Percentiles rank a stretch among this genome's conserved stretches.
Conservation (phyloP, 1,140 invertebrate genomes). For the Pseudomyrmex sp. region DNA sequence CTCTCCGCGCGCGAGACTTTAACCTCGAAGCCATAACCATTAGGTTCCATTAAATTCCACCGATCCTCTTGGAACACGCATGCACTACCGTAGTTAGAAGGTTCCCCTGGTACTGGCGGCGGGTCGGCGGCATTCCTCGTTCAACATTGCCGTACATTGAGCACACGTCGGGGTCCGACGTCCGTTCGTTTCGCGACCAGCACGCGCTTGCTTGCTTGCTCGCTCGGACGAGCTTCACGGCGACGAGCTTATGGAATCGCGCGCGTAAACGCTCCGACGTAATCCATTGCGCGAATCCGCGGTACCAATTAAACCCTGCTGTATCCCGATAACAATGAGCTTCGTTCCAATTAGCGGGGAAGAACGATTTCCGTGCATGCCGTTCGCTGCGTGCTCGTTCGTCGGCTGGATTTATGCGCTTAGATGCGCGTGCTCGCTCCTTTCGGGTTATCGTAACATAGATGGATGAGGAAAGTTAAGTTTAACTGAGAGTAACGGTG, state of each 20-base stretch:
- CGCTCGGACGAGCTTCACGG: not conserved
- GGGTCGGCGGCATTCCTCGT: conserved; percentile 67
- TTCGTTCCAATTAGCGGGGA: conserved; percentile 38
- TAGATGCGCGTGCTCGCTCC: not conserved
- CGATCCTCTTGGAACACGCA: conserved; percentile 68
- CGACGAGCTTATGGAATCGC: conserved; percentile 68
- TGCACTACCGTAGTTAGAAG: conserved; percentile 72
- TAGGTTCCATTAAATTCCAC: conserved; percentile 74
- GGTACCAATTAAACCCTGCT: conserved; percentile 53
- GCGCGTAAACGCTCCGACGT: conserved; percentile 34
- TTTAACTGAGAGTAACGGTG: conserved; percentile 15
- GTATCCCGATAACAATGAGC: conserved; percentile 52
- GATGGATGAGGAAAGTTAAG: conserved; percentile 9
- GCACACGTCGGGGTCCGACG: conserved; percentile 24
- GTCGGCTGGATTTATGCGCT: conserved; percentile 3
- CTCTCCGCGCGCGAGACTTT: conserved; percentile 24
- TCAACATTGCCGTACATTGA: conserved; percentile 68
- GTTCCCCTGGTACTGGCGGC: conserved; percentile 57
- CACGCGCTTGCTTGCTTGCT: too few relatives aligned
- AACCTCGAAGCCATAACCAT: conserved; percentile 73
- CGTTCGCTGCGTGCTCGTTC: conserved; percentile 17
- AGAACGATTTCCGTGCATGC: conserved; percentile 45
- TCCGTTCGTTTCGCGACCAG: conserved; percentile 35
- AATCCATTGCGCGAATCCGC: conserved; percentile 45
- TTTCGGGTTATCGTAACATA: not conserved